phyloP scores from a whole-genome alignment of 2,888 invertebrate genomes.

The Aspidiotus destructor region DNA sequence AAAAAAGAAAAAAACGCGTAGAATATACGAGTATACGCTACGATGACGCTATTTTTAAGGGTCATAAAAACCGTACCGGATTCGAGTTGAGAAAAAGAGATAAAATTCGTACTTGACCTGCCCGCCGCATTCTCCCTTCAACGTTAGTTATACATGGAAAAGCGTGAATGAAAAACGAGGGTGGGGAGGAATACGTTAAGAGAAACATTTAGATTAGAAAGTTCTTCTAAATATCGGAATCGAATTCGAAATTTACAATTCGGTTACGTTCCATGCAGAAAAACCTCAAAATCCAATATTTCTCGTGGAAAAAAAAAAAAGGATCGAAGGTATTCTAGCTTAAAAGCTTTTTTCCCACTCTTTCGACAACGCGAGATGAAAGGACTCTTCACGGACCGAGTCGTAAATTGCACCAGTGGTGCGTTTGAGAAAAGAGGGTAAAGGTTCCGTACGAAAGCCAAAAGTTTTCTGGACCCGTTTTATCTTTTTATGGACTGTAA shows the following conservation, averaged over 20 bases:
- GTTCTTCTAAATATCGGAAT: constrained; percentile 22
- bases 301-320: neutral
- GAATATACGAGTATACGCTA: constrained; percentile 11
- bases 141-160: no score
- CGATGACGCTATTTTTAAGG: constrained; percentile 8
- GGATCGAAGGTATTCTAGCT: constrained; percentile 22
- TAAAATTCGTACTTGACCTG: constrained; percentile 28
- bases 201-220: constrained; percentile 19
- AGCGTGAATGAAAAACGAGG: neutral
- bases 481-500: constrained; percentile 7
- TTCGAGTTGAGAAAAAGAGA: constrained; percentile 25
- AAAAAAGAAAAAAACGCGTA: constrained; percentile 1
- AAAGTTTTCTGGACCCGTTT: constrained; percentile 12
- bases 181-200: constrained; percentile 1
- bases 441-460: neutral
- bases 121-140: neutral
- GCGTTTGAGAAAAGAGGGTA: constrained; percentile 8
- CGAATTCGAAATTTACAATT: constrained; percentile 21
- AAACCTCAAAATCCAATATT: constrained; percentile 30
- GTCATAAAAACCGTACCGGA: constrained; percentile 18
- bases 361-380: constrained; percentile 16
- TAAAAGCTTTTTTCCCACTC: constrained; percentile 7
- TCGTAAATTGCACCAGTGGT: constrained; percentile 18
- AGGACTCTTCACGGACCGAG: constrained; percentile 20
- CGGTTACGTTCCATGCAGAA: constrained; percentile 17